Evolutionary conservation across 2,888 invertebrate genomes (phyloP).

Genomic region (Protophormia terraenovae): DNA sequence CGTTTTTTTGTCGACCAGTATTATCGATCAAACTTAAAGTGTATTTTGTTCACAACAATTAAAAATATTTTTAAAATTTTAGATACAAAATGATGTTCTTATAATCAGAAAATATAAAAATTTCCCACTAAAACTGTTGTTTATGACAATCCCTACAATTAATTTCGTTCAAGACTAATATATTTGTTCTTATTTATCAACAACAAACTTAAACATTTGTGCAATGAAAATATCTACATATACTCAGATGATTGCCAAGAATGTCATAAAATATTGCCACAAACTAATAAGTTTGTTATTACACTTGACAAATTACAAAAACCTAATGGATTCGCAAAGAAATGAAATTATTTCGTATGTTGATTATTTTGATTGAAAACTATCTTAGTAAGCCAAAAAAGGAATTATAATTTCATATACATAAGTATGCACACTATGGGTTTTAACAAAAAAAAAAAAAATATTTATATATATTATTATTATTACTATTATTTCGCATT

Average conservation of each 20-base stretch:
- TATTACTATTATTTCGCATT: not conserved
- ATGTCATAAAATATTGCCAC: not conserved
- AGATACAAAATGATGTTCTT: no score
- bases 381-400: conserved; percentile 22
- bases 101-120: no score
- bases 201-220: not conserved
- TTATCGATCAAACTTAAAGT: no score
- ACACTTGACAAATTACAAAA: conserved; percentile 33
- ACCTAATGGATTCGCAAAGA: not conserved
- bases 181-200: no score
- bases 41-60: no score
- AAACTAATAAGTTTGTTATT: conserved; percentile 11
- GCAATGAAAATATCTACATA: not conserved
- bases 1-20: no score
- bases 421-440: not conserved
- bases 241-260: not conserved
- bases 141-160: no score
- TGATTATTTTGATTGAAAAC: not conserved
- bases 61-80: no score
- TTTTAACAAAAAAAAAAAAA: no score
- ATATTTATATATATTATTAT: not conserved
- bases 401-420: not conserved
- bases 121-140: no score
- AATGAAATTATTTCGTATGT: not conserved
- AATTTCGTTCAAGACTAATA: no score